Evolutionary conservation across 2,888 invertebrate species (phyloP).

Genomic region (Athripsodes cinereus): DNA sequence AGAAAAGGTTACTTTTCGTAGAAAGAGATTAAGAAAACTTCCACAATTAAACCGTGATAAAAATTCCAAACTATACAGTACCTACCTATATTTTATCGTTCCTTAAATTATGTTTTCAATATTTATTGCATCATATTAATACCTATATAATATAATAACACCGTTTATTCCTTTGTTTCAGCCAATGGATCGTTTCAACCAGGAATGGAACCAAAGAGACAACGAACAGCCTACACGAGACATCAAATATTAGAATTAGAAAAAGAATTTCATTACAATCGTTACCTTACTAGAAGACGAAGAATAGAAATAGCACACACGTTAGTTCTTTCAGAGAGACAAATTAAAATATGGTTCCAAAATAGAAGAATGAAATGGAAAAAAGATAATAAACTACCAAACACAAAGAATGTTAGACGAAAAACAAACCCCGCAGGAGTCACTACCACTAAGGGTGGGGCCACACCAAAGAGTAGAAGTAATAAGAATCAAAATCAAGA

Average conservation of each 20-base stretch:
- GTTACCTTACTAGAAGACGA: constrained; percentile 90
- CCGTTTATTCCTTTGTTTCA: constrained; percentile 56
- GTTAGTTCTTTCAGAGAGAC: constrained; percentile 84
- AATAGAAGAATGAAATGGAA: constrained; percentile 83
- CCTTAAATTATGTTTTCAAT: too few species aligned
- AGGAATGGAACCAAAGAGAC: constrained; percentile 92
- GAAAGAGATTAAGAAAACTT: too few species aligned
- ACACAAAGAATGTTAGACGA: constrained; percentile 70
- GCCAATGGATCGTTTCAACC: constrained; percentile 84
- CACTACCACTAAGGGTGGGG: constrained; percentile 51
- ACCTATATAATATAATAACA: too few species aligned
- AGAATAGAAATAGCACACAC: constrained; percentile 97
- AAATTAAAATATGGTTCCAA: constrained; percentile 88
- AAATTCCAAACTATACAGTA: too few species aligned
- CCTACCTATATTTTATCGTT: too few species aligned
- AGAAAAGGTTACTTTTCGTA: too few species aligned
- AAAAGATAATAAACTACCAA: constrained; percentile 83
- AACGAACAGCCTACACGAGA: constrained; percentile 94
- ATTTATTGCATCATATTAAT: too few species aligned
- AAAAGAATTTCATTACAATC: constrained; percentile 97
- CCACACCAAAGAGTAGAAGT: constrained; percentile 55
- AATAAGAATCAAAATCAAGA: constrained; percentile 52
- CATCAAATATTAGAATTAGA: constrained; percentile 97
- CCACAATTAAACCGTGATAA: too few species aligned
- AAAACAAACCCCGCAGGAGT: constrained; percentile 72